Evolutionary conservation across 1,140 invertebrate genomes (phyloP), one percentile per base, ranked within the genome.

Genomic region (Neomicropteryx cornuta): DNA sequence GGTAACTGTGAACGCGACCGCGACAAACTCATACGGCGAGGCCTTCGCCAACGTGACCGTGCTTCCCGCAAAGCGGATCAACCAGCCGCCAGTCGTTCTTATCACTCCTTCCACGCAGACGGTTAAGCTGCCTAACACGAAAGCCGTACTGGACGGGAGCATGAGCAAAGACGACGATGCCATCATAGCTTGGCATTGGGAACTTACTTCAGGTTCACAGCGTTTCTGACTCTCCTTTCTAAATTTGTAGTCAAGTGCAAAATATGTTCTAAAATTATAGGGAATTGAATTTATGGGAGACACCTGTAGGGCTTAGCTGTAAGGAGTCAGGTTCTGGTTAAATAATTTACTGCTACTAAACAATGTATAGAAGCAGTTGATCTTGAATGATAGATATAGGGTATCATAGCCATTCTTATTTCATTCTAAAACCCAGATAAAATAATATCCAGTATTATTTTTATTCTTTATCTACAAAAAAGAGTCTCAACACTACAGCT

Each of bases 31-130:
- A 21, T 83, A 78, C 60, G 91, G 90, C 16, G 83, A 90, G 57
- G 81, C 85, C 0, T 79, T 78, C 49, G 89, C 87, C 1, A 94
- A 94, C 61, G 85, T 96, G 2, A 92, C 86, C n/a, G 91, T 96
- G 17, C 57, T 86, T 45, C 85, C 90, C 44, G 86, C 83, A n/a
- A 81, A 85, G 45, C 64, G 89, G 36, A 77, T 82, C 22, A 96
- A 96, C 62, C 76, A 81, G 49, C 74, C 85, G 5, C 93, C 93
- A 1, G 66, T 82, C 39, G 89, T 89, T 2, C 72, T 93, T 27
- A 89, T 96, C 41, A 83, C 80, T 17, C 90, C 91, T 1, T 68
- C 78, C 0, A 74, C 78, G 31, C 87, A 92, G 60, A 80, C 79
- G 23, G 82, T 97, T 3, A 88, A 91, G 46, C 66, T 91, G 43